Evolutionary conservation across 2,113 vertebrate genomes (phyloP).

Genomic region (Lepus europaeus): DNA sequence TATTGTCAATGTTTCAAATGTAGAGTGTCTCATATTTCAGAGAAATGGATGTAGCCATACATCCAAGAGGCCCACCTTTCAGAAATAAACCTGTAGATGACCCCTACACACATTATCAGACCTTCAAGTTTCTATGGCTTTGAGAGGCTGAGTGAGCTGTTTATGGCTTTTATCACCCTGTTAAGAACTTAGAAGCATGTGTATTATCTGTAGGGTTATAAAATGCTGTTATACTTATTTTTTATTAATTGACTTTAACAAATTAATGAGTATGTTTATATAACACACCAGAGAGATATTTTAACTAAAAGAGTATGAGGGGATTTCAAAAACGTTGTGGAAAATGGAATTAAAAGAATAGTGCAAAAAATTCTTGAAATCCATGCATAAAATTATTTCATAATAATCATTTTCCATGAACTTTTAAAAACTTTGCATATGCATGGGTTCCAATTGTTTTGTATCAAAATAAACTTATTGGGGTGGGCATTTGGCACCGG

Average conservation of each 20-base stretch:
- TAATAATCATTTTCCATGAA: too few relatives aligned
- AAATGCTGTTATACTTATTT: conserved; percentile 58
- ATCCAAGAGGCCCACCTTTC: neutral
- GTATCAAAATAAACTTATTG: too few relatives aligned
- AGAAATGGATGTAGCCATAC: neutral
- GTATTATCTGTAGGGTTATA: conserved; percentile 71
- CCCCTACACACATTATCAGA: conserved; percentile 54
- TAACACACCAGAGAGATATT: neutral
- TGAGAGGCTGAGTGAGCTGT: conserved; percentile 63
- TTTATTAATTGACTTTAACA: conserved; percentile 73
- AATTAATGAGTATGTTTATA: conserved; percentile 52
- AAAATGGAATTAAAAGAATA: too few relatives aligned
- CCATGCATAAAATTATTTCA: too few relatives aligned
- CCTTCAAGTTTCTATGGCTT: conserved; percentile 67
- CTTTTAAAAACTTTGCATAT: too few relatives aligned
- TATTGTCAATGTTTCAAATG: conserved; percentile 1
- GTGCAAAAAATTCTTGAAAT: too few relatives aligned
- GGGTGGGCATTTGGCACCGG: too few relatives aligned
- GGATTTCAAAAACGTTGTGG: too few relatives aligned
- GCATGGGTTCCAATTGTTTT: too few relatives aligned
- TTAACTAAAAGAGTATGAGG: neutral
- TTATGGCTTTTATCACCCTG: conserved; percentile 74
- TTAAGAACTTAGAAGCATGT: conserved; percentile 68
- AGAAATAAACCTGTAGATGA: conserved; percentile 55
- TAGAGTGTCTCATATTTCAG: neutral